A percentile compares a stretch with the other conserved stretches of the same genome.
Conservation (phyloP, 2,113 vertebrate genomes). For the Labeo rohita region DNA sequence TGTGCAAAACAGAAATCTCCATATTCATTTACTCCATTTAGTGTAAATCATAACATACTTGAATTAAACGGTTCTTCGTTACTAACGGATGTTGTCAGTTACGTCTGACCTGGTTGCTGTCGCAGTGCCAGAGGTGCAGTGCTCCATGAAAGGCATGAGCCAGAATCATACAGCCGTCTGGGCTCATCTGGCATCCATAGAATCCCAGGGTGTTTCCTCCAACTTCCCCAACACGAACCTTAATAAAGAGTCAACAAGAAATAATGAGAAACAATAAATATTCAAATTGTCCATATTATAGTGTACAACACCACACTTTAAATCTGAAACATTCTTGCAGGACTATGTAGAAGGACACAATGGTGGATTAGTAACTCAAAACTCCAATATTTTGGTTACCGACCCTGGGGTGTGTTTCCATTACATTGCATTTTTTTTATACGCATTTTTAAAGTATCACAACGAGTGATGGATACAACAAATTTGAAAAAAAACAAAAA, state of each 20-base stretch:
- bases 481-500: too few relatives aligned
- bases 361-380: not conserved
- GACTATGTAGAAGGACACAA: not conserved
- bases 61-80: constrained; percentile 1
- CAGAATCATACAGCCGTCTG: constrained; percentile 88
- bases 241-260: constrained; percentile 20
- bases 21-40: not conserved
- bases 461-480: too few relatives aligned
- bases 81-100: not conserved
- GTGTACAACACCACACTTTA: not conserved
- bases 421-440: too few relatives aligned
- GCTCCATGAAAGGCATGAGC: constrained; percentile 96
- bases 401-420: not conserved
- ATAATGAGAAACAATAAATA: not conserved
- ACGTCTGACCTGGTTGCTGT: constrained; percentile 75
- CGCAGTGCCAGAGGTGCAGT: constrained; percentile 89
- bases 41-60: not conserved
- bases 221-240: constrained; percentile 97
- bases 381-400: not conserved
- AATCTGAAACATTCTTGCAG: not conserved
- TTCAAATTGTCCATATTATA: not conserved
- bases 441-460: too few relatives aligned
- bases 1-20: constrained; percentile 59
- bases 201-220: constrained; percentile 97
- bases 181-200: constrained; percentile 92